These are phyloP conservation scores for Piezodorus guildinii DNA, from an alignment of 1,140 invertebrate genomes.

Conservation along the genomic window DNA sequence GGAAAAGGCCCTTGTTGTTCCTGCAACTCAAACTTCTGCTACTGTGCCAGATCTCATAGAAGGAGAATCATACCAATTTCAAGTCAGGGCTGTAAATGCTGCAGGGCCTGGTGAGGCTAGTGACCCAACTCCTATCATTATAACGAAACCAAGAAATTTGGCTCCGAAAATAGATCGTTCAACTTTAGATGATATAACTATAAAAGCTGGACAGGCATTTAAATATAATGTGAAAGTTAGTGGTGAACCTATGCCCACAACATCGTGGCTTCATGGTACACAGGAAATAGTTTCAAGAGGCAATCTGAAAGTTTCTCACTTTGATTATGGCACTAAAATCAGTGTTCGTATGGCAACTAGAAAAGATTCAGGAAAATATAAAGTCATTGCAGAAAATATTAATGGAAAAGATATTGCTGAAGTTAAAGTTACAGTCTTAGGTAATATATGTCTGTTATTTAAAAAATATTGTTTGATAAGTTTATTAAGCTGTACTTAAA, in stretches of 20 bases:
- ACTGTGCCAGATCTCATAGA: conserved; percentile 82
- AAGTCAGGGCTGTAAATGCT: conserved; percentile 82
- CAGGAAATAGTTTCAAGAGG: conserved; percentile 61
- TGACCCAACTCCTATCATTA: conserved; percentile 73
- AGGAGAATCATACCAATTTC: conserved; percentile 81
- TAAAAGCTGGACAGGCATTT: conserved; percentile 82
- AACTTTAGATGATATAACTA: conserved; percentile 56
- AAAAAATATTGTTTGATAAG: too few species aligned
- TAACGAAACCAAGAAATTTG: conserved; percentile 76
- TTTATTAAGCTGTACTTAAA: too few species aligned
- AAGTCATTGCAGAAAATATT: conserved; percentile 80
- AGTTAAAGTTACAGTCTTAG: conserved; percentile 82
- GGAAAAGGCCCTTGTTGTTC: conserved; percentile 79
- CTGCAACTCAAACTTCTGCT: conserved; percentile 64
- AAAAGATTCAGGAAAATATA: conserved; percentile 81
- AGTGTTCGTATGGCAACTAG: conserved; percentile 73
- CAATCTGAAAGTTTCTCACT: conserved; percentile 60
- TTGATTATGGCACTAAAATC: conserved; percentile 84
- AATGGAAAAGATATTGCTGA: conserved; percentile 86
- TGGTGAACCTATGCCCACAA: conserved; percentile 81
- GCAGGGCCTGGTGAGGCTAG: conserved; percentile 88
- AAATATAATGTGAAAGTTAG: conserved; percentile 69
- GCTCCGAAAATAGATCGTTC: conserved; percentile 80
- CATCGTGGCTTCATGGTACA: conserved; percentile 67
- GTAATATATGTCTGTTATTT: conserved; percentile 30